Evolutionary conservation across 1,140 invertebrate species (phyloP).

Genomic region (Papilio polyxenes): DNA sequence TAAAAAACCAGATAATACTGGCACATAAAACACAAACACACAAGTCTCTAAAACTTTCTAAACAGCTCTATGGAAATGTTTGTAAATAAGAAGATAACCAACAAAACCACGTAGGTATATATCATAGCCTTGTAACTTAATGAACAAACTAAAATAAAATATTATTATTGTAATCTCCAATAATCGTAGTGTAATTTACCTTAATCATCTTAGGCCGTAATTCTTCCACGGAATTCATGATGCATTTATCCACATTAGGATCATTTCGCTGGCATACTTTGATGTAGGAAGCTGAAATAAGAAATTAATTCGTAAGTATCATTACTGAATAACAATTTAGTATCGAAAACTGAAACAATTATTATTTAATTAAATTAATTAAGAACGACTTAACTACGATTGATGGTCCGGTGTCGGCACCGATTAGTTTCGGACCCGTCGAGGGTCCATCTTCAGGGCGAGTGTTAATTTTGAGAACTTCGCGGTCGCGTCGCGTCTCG

Average conservation of each 20-base stretch:
- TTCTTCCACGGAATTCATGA: constrained; percentile 83
- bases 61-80: not conserved
- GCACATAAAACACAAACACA: not conserved
- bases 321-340: not conserved
- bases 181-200: constrained; percentile 50
- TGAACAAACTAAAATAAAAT: constrained; percentile 17
- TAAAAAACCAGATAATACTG: constrained; percentile 4
- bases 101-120: not conserved
- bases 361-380: not conserved
- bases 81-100: constrained; percentile 20
- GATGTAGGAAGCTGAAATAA: constrained; percentile 84
- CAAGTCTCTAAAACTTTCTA: not conserved
- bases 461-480: too few relatives aligned
- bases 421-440: too few relatives aligned
- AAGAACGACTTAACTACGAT: not conserved
- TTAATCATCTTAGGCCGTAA: constrained; percentile 82
- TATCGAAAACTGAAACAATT: not conserved
- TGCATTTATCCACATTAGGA: constrained; percentile 84
- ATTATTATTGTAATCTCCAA: not conserved
- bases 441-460: too few relatives aligned
- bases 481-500: too few relatives aligned
- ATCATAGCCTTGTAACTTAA: not conserved
- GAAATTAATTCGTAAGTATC: constrained; percentile 28
- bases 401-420: too few relatives aligned
- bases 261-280: constrained; percentile 84